Percentiles rank a stretch among this genome's conserved stretches.
Evolutionary conservation across 2,888 invertebrate genomes (phyloP).

Genomic region (Apamea crenata): DNA sequence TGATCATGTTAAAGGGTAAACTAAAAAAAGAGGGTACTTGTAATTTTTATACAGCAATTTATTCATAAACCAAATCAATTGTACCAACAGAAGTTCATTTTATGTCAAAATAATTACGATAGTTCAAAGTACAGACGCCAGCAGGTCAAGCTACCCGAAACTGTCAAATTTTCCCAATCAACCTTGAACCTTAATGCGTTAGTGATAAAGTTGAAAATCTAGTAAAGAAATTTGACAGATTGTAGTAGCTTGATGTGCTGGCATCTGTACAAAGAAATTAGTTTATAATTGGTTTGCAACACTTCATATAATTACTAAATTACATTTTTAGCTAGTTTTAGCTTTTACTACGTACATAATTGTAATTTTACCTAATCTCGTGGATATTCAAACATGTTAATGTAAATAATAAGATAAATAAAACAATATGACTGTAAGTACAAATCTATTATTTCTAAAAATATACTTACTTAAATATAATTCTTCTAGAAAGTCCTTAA

Average conservation of each 20-base stretch:
- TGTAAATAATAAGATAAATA: slow-evolving; percentile 57
- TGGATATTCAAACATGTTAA: slow-evolving; percentile 30
- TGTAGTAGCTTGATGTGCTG: no score
- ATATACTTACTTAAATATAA: slow-evolving; percentile 66
- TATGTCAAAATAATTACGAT: neutral
- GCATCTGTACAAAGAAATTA: slow-evolving; percentile 24
- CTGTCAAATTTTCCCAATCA: no score
- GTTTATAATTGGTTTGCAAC: slow-evolving; percentile 22
- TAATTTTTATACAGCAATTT: slow-evolving; percentile 35
- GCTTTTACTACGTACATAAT: slow-evolving; percentile 29
- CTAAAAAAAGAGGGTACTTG: neutral
- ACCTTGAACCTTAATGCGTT: no score
- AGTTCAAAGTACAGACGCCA: slow-evolving; percentile 6
- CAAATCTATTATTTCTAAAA: slow-evolving; percentile 67
- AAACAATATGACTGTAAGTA: slow-evolving; percentile 63
- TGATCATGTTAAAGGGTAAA: neutral
- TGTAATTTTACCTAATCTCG: slow-evolving; percentile 38
- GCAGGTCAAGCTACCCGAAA: no score
- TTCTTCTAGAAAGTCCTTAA: slow-evolving; percentile 59
- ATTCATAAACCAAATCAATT: slow-evolving; percentile 46
- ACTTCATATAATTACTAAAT: slow-evolving; percentile 26
- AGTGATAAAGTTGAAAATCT: no score
- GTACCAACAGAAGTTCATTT: slow-evolving; percentile 35
- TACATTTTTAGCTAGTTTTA: slow-evolving; percentile 18
- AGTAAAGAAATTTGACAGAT: no score